Conservation (phyloP, 2,113 vertebrate genomes). For the Zosterops japonicus region DNA sequence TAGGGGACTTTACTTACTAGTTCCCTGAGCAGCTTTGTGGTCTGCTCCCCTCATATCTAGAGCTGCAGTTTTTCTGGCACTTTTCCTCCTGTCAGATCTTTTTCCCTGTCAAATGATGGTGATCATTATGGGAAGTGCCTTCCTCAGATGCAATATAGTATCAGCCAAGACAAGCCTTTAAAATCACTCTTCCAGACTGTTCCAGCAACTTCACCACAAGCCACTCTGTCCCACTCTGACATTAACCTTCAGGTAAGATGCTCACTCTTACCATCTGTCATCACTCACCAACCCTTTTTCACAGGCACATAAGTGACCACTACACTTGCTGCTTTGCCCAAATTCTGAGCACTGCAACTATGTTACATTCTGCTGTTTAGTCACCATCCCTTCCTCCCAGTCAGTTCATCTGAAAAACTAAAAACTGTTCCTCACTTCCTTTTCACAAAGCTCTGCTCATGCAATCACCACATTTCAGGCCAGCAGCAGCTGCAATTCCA, state of each 20-base stretch:
- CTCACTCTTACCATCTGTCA: neutral
- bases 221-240: neutral
- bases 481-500: neutral
- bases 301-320: accelerated
- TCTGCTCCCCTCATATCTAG: neutral
- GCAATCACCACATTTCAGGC: neutral
- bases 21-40: neutral
- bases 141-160: accelerated
- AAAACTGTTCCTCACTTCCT: neutral
- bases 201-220: neutral
- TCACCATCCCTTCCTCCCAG: neutral
- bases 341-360: neutral
- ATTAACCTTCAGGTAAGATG: neutral
- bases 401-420: neutral
- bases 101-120: accelerated
- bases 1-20: neutral
- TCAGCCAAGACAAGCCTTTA: neutral
- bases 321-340: neutral
- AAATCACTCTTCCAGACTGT: neutral
- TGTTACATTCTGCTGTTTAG: neutral
- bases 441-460: neutral
- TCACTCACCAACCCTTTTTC: neutral
- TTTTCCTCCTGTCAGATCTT: neutral
- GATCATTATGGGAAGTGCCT: neutral
- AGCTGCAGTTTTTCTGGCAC: neutral